Evolutionary conservation across 2,113 vertebrate genomes (phyloP), one percentile per base, ranked within the genome.

Genomic region (Chrysochloris asiatica): DNA sequence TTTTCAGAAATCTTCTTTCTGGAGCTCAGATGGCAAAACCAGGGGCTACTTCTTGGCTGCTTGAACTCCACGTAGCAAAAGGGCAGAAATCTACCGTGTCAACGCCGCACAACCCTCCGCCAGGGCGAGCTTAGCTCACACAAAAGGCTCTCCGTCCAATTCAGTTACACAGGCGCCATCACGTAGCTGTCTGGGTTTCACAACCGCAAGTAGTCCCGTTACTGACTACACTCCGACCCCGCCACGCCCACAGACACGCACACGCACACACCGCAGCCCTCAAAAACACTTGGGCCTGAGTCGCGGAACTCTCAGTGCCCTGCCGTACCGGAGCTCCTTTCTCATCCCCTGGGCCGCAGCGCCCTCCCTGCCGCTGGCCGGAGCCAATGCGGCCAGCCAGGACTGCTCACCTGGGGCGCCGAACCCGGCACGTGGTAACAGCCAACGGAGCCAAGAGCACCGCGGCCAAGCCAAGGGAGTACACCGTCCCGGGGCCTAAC

Each of bases 391-490:
- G 36, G 59, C 3, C 28, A 21, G 77, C n/a, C 47, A 33, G 59
- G 12, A 22, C 52, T 30, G 59, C 83, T 81, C 59, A 69, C 92
- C 85, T 33, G 12, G 6, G n/a, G 11, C 30, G 24, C 67, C 38
- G 22, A 1, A 16, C n/a, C 11, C 0, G 6, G 21, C 47, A 38
- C 52, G 4, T 54, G 7, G 10, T 0, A 63, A 59, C 1, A 48
- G 16, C 26, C 12, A n/a, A 1, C 28, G 0, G 4, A 13, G 56
- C 59, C 6, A 6, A 16, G 8, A 1, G 13, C 0, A 1, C 59
- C 0, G 14, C 8, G 2, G 6, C 56, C 12, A 12, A 30, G 14
- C 3, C 3, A 3, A 0, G 0, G 6, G 1, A 0, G 13, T 0
- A 13, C 33, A 1, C 28, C 16, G 47, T 6, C 8, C 3, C 1